Evolutionary conservation across 1,140 invertebrate species (phyloP).

Genomic region (Hyphantria cunea): DNA sequence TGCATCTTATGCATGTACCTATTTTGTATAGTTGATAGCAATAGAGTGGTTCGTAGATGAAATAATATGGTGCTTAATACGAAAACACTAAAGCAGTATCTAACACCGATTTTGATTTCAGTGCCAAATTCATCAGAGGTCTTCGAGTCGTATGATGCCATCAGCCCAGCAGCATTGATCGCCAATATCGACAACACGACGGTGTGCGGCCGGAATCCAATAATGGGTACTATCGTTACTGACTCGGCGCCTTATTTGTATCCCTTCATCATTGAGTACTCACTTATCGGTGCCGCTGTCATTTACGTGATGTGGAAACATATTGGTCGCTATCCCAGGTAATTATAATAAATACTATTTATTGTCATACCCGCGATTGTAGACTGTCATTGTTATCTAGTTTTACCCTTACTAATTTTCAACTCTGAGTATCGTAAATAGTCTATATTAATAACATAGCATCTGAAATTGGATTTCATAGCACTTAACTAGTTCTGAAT

Average conservation of each 20-base stretch:
- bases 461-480: not conserved
- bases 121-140: conserved; percentile 81
- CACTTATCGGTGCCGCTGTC: conserved; percentile 97
- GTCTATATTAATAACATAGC: not conserved
- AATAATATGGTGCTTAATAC: too few relatives aligned
- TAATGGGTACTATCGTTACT: conserved; percentile 96
- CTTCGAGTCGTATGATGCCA: conserved; percentile 83
- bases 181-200: conserved; percentile 82
- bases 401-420: not conserved
- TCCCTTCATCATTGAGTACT: conserved; percentile 98
- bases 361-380: not conserved
- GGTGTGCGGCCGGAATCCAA: conserved; percentile 90
- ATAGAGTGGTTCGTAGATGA: too few relatives aligned
- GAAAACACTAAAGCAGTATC: too few relatives aligned
- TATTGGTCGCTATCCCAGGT: conserved; percentile 92
- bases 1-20: conserved; percentile 26
- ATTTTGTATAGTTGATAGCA: not conserved
- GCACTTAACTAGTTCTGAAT: not conserved
- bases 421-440: not conserved
- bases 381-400: not conserved
- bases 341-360: conserved; percentile 33
- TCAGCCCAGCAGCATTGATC: conserved; percentile 84
- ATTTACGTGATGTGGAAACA: conserved; percentile 99
- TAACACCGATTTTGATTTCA: conserved; percentile 42
- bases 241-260: conserved; percentile 96